phyloP scores from a whole-genome alignment of 2,797 vertebrate species.

The Rousettus madagascariensis region DNA sequence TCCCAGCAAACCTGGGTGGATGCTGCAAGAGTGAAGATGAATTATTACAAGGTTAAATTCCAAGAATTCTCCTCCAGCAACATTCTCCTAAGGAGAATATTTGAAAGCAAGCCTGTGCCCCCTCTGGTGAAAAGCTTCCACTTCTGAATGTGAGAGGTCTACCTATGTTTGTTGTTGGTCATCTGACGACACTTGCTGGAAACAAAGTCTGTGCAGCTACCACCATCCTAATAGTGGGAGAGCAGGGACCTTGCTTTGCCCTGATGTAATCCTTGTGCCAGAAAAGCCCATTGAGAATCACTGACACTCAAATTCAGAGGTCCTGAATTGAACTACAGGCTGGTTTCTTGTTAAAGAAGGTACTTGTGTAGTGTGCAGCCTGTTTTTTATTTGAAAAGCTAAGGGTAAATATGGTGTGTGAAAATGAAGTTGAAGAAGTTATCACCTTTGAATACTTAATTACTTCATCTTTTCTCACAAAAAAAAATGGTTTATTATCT shows the following conservation, averaged over 20 bases:
- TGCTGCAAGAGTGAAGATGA: too few relatives aligned
- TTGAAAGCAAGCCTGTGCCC: neutral
- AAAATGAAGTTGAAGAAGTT: slow-evolving; percentile 1
- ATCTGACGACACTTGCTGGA: neutral
- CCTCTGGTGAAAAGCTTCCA: neutral
- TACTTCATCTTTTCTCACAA: slow-evolving; percentile 39
- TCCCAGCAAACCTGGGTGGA: neutral
- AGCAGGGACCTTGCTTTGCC: neutral
- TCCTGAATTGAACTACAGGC: neutral
- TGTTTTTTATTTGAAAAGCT: neutral
- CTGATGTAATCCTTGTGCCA: too few relatives aligned
- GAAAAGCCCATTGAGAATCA: neutral
- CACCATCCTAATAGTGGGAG: neutral
- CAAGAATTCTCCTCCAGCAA: neutral
- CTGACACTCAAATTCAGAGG: neutral
- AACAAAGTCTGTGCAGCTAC: too few relatives aligned
- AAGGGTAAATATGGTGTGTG: neutral
- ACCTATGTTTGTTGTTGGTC: neutral
- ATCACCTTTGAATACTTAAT: slow-evolving; percentile 65
- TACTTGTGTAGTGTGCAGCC: neutral
- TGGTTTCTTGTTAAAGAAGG: neutral
- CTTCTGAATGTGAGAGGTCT: neutral
- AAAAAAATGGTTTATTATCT: slow-evolving; percentile 51
- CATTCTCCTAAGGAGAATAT: neutral
- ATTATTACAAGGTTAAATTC: neutral